phyloP scores from a whole-genome alignment of 2,888 invertebrate genomes.

The Glaucopsyche alexis region DNA sequence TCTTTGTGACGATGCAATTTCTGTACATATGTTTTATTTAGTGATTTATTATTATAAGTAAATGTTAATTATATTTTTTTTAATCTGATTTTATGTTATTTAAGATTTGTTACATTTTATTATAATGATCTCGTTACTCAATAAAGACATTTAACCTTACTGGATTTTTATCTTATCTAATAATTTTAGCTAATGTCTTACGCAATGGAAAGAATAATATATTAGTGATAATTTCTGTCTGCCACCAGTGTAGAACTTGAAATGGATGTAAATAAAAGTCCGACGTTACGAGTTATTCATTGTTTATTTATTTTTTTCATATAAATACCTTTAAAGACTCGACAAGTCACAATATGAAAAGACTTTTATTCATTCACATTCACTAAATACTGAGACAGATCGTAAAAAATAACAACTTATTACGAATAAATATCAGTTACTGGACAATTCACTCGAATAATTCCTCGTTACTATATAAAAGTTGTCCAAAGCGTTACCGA shows the following conservation, averaged over 20 bases:
- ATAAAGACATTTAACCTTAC: background rate
- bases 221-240: too few species aligned
- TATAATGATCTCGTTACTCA: background rate
- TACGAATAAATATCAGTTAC: slow-evolving; percentile 72
- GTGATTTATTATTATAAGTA: background rate
- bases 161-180: too few species aligned
- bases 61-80: background rate
- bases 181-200: too few species aligned
- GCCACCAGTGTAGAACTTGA: background rate
- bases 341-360: slow-evolving; percentile 77
- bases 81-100: background rate
- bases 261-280: slow-evolving; percentile 52
- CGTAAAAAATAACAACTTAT: slow-evolving; percentile 75
- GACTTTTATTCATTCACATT: slow-evolving; percentile 67
- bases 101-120: background rate
- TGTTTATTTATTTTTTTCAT: slow-evolving; percentile 70
- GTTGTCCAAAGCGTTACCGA: slow-evolving; percentile 49
- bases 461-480: slow-evolving; percentile 56
- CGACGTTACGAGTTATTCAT: slow-evolving; percentile 66
- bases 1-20: background rate
- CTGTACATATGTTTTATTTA: background rate
- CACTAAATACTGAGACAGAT: slow-evolving; percentile 69
- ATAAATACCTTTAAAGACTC: slow-evolving; percentile 78
- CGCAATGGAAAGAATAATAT: background rate
- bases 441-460: slow-evolving; percentile 74